Conservation (phyloP, 2,113 vertebrate species). For the Hippocampus abdominalis region DNA sequence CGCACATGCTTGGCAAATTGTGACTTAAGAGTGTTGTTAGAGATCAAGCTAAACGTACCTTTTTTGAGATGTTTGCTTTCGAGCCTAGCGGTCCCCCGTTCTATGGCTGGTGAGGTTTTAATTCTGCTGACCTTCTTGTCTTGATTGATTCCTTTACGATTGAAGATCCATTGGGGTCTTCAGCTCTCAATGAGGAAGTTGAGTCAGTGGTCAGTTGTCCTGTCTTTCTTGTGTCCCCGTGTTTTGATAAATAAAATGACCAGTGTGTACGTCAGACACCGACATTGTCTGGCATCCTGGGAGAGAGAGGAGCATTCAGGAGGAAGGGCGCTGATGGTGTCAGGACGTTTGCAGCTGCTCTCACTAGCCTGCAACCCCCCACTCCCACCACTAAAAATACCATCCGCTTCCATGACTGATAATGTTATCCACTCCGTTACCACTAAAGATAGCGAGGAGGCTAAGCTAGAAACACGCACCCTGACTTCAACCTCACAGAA, state of each 20-base stretch:
- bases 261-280: conserved; percentile 24
- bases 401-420: conserved; percentile 65
- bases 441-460: conserved; percentile 61
- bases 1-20: not conserved
- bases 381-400: conserved; percentile 64
- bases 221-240: conserved; percentile 7
- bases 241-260: conserved; percentile 23
- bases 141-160: not conserved
- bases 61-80: conserved; percentile 1
- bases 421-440: conserved; percentile 61
- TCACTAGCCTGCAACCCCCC: conserved; percentile 33
- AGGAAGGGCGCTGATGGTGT: conserved; percentile 10
- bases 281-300: conserved; percentile 54
- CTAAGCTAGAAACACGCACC: conserved; percentile 33
- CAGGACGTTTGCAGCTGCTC: conserved; percentile 70
- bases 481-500: conserved; percentile 28
- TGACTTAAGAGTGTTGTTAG: not conserved
- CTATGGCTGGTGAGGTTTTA: conserved; percentile 9
- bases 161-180: not conserved
- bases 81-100: not conserved
- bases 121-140: conserved; percentile 14
- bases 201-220: not conserved
- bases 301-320: conserved; percentile 29
- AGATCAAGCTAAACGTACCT: conserved; percentile 31
- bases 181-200: not conserved